Percentiles rank a stretch among this genome's conserved stretches.
Evolutionary conservation across 2,113 vertebrate species (phyloP).

Genomic region (Myiopsitta monachus): DNA sequence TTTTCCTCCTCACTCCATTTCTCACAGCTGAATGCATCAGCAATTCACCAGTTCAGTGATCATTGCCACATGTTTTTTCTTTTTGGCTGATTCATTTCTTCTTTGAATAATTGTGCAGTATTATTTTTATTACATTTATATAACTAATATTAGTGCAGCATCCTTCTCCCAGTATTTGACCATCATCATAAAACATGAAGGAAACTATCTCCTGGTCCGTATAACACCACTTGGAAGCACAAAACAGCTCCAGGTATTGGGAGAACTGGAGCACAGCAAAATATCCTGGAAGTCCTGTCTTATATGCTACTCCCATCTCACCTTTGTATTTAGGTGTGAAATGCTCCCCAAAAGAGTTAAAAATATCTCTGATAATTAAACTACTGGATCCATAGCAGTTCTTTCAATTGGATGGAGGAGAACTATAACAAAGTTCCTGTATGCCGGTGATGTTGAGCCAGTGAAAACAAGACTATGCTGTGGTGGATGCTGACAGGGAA

Average conservation of each 20-base stretch:
- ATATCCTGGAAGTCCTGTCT: background rate
- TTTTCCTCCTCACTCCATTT: background rate
- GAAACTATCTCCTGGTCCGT: background rate
- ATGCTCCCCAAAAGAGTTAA: background rate
- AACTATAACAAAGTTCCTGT: rapidly evolving
- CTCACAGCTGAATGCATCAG: background rate
- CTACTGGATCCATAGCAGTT: background rate
- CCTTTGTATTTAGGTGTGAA: background rate
- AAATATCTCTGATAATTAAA: background rate
- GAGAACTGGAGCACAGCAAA: background rate
- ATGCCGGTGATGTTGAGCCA: background rate
- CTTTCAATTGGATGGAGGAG: background rate
- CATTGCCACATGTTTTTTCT: background rate
- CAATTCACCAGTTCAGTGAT: background rate
- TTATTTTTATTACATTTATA: background rate
- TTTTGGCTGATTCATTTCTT: background rate
- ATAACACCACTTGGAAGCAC: background rate
- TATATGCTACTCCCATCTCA: background rate
- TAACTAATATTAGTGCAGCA: background rate
- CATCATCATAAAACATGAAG: background rate
- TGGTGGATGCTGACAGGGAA: background rate
- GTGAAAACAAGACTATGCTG: background rate
- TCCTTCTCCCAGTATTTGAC: background rate
- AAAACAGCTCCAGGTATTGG: background rate
- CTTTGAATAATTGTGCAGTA: background rate